Base-by-base conservation (phyloP, 2,113 vertebrate species). In the Austrofundulus limnaeus region DNA sequence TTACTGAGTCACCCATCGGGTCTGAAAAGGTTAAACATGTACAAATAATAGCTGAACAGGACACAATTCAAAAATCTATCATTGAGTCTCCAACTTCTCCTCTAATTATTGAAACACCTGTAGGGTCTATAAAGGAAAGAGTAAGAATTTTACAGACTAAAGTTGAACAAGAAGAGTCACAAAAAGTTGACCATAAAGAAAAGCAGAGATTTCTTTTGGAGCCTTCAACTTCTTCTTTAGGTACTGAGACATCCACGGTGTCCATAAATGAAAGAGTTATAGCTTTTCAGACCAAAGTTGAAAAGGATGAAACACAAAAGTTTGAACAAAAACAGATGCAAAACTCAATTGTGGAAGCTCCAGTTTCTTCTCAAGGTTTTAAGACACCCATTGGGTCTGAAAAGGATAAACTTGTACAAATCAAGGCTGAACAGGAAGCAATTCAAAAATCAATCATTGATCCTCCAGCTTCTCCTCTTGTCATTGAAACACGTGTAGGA, bases 181-280 rank as follows among this genome's bases (percentile, higher is more conserved):
- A 93, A 85, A 93, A 68, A 4, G 28, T 28, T n/a, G n/a, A n/a
- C n/a, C n/a, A n/a, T 4, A 28, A 28, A 28, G 28, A 28, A 28
- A 28, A 28, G 7, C n/a, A n/a, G n/a, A n/a, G n/a, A n/a, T n/a
- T n/a, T n/a, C n/a, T n/a, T n/a, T n/a, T n/a, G n/a, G 73, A 88
- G 25, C 77, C 87, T 46, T 93, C 94, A 20, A 87, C 90, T 1
- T 99, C 96, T 43, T 96, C 97, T 12, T 81, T 92, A 48, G 90
- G 98, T 5, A 92, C 97, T 74, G 96, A 98, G 72, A 98, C 94
- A 28, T 92, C 96, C 21, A 96, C 98, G 54, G 97, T 96, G n/a
- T 96, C 96, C 16, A 97, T 98, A 77, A 98, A 96, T 85, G 96
- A 98, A 66, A 96, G 90, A 82, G 95, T 99, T 24, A 96, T 94